These are phyloP conservation scores for Lutjanus erythropterus DNA, from an alignment of 2,113 vertebrate genomes.

Conservation along the genomic window DNA sequence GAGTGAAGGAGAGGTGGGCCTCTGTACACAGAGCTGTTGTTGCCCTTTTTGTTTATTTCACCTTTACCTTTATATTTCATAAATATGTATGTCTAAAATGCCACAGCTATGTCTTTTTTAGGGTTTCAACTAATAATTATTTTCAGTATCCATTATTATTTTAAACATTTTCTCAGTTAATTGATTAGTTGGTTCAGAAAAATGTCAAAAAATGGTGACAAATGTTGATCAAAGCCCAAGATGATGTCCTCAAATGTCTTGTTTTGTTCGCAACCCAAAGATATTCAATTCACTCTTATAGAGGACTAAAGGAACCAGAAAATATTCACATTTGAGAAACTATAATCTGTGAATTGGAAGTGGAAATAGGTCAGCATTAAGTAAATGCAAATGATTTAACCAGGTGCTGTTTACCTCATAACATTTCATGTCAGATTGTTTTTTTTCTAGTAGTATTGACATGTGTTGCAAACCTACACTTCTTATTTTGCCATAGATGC, in stretches of 20 bases:
- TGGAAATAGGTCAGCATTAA: background rate
- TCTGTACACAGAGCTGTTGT: slow-evolving; percentile 37
- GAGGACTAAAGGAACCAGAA: no score
- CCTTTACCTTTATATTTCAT: slow-evolving; percentile 14
- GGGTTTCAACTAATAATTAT: no score
- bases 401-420: background rate
- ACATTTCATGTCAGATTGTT: background rate
- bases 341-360: no score
- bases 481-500: background rate
- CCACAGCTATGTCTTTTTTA: background rate
- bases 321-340: no score
- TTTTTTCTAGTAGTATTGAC: background rate
- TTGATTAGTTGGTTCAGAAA: no score
- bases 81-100: background rate
- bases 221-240: no score
- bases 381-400: background rate
- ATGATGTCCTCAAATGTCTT: no score
- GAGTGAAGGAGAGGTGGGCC: slow-evolving; percentile 40
- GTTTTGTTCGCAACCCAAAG: no score
- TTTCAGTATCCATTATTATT: no score
- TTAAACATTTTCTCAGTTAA: no score
- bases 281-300: no score
- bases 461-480: background rate
- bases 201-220: no score
- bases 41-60: slow-evolving; percentile 26